These are phyloP conservation scores for Siderastrea radians DNA, from an alignment of 92 coral and sea anemone species.

Conservation along the genomic window DNA sequence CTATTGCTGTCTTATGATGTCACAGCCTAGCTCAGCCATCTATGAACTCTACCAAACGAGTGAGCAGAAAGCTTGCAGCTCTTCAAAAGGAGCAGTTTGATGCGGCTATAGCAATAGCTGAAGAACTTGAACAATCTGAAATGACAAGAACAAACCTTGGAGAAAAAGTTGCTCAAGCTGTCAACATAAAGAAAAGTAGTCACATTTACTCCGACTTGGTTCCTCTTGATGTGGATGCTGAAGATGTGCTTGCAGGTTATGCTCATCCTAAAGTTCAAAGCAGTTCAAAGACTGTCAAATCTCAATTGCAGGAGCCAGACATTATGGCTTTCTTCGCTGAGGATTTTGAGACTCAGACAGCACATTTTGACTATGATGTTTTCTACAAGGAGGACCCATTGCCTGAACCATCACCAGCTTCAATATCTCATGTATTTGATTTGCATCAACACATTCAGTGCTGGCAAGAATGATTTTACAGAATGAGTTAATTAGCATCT, in stretches of 20 bases:
- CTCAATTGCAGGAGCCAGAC: constrained; percentile 81
- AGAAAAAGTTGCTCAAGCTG: constrained; percentile 89
- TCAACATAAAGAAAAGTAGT: constrained; percentile 85
- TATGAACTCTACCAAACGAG: constrained; percentile 84
- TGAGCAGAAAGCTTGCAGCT: constrained; percentile 73
- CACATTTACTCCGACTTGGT: constrained; percentile 82
- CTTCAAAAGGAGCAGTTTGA: constrained; percentile 83
- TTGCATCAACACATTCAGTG: constrained; percentile 86
- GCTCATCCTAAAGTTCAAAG: constrained; percentile 69
- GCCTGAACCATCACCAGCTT: constrained; percentile 60
- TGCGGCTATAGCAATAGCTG: constrained; percentile 80
- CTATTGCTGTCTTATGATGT: not conserved
- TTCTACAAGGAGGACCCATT: constrained; percentile 65
- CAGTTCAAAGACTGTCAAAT: constrained; percentile 54
- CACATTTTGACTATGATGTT: constrained; percentile 76
- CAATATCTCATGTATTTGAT: constrained; percentile 85
- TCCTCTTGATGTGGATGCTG: constrained; percentile 83
- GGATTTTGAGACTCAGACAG: constrained; percentile 84
- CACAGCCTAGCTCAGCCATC: constrained; percentile 81
- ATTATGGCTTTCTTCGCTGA: constrained; percentile 92
- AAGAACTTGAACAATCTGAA: constrained; percentile 92
- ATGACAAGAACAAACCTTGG: constrained; percentile 76
- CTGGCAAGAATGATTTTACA: constrained; percentile 77
- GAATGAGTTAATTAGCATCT: not conserved
- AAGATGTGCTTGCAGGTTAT: constrained; percentile 74